Evolutionary conservation across 2,797 vertebrate genomes (phyloP), one percentile per base, ranked within the genome.

Genomic region (Rhinophrynus dorsalis): DNA sequence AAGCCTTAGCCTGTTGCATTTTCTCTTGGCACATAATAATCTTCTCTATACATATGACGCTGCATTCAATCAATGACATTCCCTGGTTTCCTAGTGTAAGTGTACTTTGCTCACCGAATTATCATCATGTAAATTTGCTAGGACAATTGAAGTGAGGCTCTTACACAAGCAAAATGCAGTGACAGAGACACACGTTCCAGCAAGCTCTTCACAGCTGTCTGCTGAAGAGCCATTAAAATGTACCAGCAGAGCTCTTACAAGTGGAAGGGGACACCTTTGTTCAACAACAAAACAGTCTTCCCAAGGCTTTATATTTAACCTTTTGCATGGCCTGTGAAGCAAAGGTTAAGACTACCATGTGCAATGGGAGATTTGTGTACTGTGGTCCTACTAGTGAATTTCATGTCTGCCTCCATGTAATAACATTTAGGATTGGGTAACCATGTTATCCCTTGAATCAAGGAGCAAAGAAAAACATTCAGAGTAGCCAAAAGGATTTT

Each of bases 1-100:
- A 64, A 64, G 29, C 59, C 48, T 21, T 29, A 44, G 50, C 68
- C 52, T 64, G 42, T 72, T 64, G 51, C 33, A 40, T 72, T 54
- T 63, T 23, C 17, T 29, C 15, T 38, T 57, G 59, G 51, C 33
- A 65, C 24, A 51, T 42, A 15, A 65, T 64, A 37, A 62, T 37
- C 33, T 6, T 24, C 15, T 56, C 3, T 30, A 51, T 68, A 48
- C 44, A 24, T 10, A 48, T 3, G 44, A 48, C n/a, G 21, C 15
- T 18, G 2, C 52, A 56, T 56, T 37, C 15, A 56, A 23, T 35
- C 21, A n/a, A 10, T 3, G 17, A 56, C 37, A 38, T 3, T 18
- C 6, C 15, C 40, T 44, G 15, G 20, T 44, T 6, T 18, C 17
- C 9, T 2, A 8, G 15, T 18, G 40, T 18, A 44, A 44, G 20